Conservation (phyloP, 2,888 invertebrate genomes). For the Ceraclea dissimilis region DNA sequence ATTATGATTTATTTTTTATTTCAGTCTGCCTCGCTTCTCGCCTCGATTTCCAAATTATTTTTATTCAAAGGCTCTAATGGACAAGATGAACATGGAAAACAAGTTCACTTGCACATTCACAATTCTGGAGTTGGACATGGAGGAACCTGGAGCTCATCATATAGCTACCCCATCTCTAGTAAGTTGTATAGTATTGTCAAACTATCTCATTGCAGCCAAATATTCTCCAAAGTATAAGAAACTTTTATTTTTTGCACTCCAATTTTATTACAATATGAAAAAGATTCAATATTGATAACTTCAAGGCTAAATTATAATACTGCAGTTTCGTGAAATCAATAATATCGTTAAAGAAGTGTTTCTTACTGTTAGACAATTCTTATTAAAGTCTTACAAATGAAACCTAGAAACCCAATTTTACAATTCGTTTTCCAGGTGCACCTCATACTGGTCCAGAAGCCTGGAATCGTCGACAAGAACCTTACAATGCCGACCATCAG, state of each 20-base stretch:
- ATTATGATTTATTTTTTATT: not conserved
- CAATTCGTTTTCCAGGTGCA: not conserved
- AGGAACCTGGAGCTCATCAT: not conserved
- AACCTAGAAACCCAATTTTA: no score
- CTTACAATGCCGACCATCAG: not conserved
- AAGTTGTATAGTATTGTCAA: not conserved
- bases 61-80: slow-evolving; percentile 11
- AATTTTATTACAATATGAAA: no score
- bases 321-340: no score
- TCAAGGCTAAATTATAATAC: no score
- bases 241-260: no score
- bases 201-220: no score
- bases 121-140: slow-evolving; percentile 4
- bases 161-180: not conserved
- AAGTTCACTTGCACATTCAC: slow-evolving; percentile 45
- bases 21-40: slow-evolving; percentile 28
- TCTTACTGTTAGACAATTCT: no score
- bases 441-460: slow-evolving; percentile 1
- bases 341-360: no score
- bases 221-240: no score
- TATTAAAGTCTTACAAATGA: no score
- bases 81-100: slow-evolving; percentile 31
- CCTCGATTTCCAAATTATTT: slow-evolving; percentile 32
- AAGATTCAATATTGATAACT: no score
- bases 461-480: slow-evolving; percentile 16